A percentile compares a stretch with the other conserved stretches of the same genome.
These are phyloP conservation scores for Philhelius pedissequus DNA, from an alignment of 2,888 invertebrate species.

Conservation along the genomic window DNA sequence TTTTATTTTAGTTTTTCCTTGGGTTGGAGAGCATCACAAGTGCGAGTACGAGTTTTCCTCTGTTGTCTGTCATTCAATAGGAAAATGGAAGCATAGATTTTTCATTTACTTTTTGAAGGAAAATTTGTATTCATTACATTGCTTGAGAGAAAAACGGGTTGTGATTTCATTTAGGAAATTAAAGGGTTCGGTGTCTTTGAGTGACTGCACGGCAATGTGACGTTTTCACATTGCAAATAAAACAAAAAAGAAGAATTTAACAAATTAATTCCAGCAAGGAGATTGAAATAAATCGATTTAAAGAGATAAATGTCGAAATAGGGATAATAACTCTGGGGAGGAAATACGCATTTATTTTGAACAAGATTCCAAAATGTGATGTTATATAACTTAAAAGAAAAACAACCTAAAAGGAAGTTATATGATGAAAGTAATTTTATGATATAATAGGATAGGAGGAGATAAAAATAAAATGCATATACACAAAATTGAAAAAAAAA, in stretches of 20 bases:
- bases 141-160: background rate
- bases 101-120: background rate
- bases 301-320: too few relatives aligned
- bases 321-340: too few relatives aligned
- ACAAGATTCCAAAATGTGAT: too few relatives aligned
- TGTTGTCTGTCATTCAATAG: background rate
- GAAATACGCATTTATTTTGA: too few relatives aligned
- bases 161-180: background rate
- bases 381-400: too few relatives aligned
- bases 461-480: too few relatives aligned
- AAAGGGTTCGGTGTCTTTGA: background rate
- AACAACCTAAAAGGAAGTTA: too few relatives aligned
- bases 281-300: too few relatives aligned
- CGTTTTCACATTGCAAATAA: background rate
- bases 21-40: background rate
- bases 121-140: slow-evolving; percentile 1
- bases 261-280: background rate
- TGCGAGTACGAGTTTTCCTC: background rate
- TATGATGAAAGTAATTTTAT: too few relatives aligned
- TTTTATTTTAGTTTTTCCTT: background rate
- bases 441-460: too few relatives aligned
- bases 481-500: too few relatives aligned
- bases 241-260: background rate
- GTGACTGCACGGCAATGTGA: background rate
- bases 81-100: background rate